A percentile compares a stretch with the other conserved stretches of the same genome.
Conservation (phyloP, 2,113 vertebrate genomes). For the Colaptes auratus region DNA sequence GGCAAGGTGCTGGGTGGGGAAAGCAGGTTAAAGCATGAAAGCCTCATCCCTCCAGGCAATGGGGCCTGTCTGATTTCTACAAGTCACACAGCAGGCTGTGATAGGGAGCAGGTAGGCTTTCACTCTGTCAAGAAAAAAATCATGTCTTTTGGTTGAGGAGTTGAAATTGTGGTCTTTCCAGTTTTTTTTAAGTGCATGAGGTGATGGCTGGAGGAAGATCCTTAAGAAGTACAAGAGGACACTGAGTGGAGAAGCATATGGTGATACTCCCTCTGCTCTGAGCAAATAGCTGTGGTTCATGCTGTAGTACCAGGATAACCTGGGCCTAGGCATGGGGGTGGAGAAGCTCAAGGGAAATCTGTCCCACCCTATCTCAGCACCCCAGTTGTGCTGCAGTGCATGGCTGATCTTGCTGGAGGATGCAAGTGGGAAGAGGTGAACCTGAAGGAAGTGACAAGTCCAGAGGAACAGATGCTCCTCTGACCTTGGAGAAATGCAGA, state of each 20-base stretch:
- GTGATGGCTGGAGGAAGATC: neutral
- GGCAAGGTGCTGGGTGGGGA: neutral
- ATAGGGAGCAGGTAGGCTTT: neutral
- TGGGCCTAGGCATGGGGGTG: too few relatives aligned
- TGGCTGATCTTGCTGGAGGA: neutral
- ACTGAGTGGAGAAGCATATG: neutral
- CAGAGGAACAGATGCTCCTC: neutral
- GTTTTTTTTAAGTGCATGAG: neutral
- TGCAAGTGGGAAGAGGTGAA: accelerated
- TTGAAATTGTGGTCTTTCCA: neutral
- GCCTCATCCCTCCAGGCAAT: neutral
- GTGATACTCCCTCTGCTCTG: neutral
- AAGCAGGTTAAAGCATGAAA: neutral
- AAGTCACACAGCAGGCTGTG: neutral
- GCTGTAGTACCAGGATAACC: neutral
- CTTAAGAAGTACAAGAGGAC: neutral
- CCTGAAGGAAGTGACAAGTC: neutral
- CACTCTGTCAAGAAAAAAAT: neutral
- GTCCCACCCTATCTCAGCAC: neutral
- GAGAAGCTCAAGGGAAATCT: neutral
- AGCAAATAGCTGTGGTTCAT: neutral
- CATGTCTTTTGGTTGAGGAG: accelerated
- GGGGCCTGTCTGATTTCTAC: neutral
- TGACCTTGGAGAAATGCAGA: neutral
- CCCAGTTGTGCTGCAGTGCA: neutral